phyloP scores from a whole-genome alignment of 2,888 invertebrate species.

The Encarsia formosa region DNA sequence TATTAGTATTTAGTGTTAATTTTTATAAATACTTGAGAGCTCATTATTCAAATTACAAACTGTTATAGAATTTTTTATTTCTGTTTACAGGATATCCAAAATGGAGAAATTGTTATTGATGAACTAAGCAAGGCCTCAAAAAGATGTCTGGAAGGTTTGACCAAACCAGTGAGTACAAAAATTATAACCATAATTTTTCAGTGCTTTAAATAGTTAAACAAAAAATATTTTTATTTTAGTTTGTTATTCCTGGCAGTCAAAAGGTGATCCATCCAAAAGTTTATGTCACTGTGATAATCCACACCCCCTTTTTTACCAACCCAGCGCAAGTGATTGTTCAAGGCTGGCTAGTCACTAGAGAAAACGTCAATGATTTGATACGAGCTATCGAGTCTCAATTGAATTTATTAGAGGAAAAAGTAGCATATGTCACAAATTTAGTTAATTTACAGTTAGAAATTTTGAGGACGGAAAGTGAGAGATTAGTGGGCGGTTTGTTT shows the following conservation, averaged over 20 bases:
- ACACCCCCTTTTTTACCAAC: constrained; percentile 69
- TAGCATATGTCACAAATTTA: constrained; percentile 56
- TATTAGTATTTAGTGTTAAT: background rate
- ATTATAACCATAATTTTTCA: background rate
- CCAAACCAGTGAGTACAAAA: constrained; percentile 54
- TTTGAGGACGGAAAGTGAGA: constrained; percentile 55
- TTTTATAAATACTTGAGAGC: too few relatives aligned
- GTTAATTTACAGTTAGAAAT: constrained; percentile 58
- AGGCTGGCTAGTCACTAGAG: constrained; percentile 61
- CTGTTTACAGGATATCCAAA: constrained; percentile 55
- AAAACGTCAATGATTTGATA: constrained; percentile 60
- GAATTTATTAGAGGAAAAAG: constrained; percentile 58
- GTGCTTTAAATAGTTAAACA: background rate
- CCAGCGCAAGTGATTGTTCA: constrained; percentile 68
- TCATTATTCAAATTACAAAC: background rate
- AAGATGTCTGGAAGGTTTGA: constrained; percentile 56
- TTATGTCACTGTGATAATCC: constrained; percentile 71
- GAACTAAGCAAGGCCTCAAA: constrained; percentile 58
- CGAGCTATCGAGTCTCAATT: constrained; percentile 58
- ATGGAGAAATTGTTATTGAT: constrained; percentile 61
- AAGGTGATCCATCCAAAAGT: constrained; percentile 63
- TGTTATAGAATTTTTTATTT: background rate
- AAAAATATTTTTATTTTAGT: constrained; percentile 49
- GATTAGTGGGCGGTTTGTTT: constrained; percentile 56
- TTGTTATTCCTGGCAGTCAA: constrained; percentile 64